Conservation (phyloP, 2,113 vertebrate genomes). For the Mohoua ochrocephala region DNA sequence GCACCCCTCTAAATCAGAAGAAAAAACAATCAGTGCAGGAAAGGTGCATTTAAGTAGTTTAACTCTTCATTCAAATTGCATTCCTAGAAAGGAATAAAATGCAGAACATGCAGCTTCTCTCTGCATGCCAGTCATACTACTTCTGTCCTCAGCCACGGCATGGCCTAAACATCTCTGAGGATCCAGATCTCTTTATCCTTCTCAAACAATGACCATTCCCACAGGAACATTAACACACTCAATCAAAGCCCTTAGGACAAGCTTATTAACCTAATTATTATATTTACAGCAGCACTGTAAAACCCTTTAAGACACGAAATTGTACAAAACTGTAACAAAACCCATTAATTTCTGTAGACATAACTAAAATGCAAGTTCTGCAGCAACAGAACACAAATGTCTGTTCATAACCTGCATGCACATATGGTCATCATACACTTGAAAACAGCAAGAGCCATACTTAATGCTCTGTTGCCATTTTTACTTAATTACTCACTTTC, state of each 20-base stretch:
- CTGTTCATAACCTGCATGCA: background rate
- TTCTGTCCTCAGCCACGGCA: background rate
- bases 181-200: background rate
- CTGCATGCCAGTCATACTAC: background rate
- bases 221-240: background rate
- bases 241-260: background rate
- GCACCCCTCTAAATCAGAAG: slow-evolving; percentile 81
- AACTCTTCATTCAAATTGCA: background rate
- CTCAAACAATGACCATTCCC: background rate
- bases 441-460: background rate
- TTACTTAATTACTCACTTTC: background rate
- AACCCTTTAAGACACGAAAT: background rate
- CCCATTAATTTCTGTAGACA: background rate
- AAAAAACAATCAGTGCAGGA: background rate
- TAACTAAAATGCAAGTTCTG: background rate
- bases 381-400: background rate
- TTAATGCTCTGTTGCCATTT: background rate
- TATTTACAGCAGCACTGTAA: background rate
- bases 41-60: background rate
- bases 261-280: background rate
- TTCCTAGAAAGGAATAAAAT: background rate
- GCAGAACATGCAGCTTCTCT: background rate
- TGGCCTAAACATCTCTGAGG: background rate
- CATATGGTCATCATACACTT: background rate
- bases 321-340: background rate